Evolutionary conservation across 2,797 vertebrate species (phyloP).

Genomic region (Vultur gryphus): DNA sequence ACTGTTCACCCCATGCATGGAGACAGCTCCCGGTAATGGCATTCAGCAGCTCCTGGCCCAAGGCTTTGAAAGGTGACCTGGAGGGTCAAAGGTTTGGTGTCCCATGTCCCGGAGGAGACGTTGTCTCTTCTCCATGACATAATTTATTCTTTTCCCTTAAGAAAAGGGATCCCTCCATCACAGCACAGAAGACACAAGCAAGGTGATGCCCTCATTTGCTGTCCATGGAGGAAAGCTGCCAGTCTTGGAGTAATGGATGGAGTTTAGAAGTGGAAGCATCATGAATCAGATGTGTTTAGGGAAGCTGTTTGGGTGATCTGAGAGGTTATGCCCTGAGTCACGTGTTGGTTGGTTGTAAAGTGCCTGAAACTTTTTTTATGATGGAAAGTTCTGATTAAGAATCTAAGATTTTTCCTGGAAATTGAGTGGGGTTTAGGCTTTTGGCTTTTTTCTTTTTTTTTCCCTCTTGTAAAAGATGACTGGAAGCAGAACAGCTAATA

Average conservation of each 20-base stretch:
- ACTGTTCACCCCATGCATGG: background rate
- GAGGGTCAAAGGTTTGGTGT: background rate
- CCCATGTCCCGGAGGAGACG: background rate
- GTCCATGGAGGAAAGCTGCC: background rate
- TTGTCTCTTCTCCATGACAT: background rate
- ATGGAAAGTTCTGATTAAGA: background rate
- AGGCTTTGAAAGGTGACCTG: background rate
- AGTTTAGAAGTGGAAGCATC: background rate
- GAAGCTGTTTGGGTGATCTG: background rate
- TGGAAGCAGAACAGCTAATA: background rate
- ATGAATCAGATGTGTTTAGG: no score
- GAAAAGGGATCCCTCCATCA: background rate
- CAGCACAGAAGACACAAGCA: background rate
- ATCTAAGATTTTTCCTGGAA: background rate
- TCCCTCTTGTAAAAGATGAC: background rate
- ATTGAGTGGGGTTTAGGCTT: background rate
- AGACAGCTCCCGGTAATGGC: background rate
- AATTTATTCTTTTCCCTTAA: background rate
- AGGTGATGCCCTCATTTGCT: background rate
- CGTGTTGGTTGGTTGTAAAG: background rate
- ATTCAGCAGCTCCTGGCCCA: background rate
- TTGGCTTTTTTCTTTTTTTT: background rate
- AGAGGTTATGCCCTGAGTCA: background rate
- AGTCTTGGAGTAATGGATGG: no score
- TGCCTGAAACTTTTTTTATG: background rate